Evolutionary conservation across 2,113 vertebrate species (phyloP).

Genomic region (Rhagologus leucostigma): DNA sequence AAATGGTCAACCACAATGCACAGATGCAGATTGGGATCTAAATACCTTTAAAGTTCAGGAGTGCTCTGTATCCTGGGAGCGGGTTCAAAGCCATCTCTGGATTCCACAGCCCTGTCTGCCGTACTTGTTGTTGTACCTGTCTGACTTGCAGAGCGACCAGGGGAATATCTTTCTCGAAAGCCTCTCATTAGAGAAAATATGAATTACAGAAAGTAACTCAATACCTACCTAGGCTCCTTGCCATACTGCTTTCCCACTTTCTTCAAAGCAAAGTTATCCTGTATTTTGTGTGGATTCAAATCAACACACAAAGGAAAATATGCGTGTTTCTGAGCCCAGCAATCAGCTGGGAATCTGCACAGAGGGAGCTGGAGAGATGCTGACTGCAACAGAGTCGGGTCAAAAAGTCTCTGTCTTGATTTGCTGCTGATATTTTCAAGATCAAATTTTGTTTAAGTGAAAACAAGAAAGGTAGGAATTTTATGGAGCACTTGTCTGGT

Average conservation of each 20-base stretch:
- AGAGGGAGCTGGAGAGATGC: background rate
- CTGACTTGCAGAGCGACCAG: background rate
- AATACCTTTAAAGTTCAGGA: constrained; percentile 40
- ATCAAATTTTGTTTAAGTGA: background rate
- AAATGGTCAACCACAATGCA: constrained; percentile 40
- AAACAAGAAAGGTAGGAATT: background rate
- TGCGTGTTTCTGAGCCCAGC: background rate
- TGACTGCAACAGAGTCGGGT: background rate
- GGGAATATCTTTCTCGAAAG: background rate
- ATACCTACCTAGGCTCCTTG: background rate
- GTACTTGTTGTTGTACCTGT: background rate
- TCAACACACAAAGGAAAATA: constrained; percentile 18
- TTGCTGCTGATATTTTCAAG: background rate
- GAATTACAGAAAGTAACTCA: constrained; percentile 39
- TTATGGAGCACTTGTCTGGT: background rate
- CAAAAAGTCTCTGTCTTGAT: background rate
- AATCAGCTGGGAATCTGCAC: background rate
- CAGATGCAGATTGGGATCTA: background rate
- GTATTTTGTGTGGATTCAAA: constrained; percentile 41
- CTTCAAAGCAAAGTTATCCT: constrained; percentile 41
- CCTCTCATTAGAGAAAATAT: constrained; percentile 29
- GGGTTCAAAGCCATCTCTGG: constrained; percentile 11
- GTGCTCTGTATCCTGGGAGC: background rate
- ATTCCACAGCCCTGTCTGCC: background rate
- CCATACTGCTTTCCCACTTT: constrained; percentile 40